These are phyloP conservation scores for Patella caerulea DNA, from an alignment of 2,888 invertebrate species.

Conservation along the genomic window DNA sequence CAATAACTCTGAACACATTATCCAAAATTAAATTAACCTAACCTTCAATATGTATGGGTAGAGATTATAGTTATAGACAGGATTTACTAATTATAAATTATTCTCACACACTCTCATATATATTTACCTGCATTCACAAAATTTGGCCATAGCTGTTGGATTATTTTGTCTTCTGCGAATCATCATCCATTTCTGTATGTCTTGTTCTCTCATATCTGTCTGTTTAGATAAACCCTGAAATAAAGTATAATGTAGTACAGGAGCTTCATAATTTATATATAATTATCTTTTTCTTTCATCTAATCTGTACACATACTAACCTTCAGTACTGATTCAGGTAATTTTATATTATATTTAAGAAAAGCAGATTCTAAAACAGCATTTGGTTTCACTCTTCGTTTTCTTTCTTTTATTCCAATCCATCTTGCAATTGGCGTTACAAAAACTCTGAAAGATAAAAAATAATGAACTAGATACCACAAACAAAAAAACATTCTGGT, in stretches of 20 bases:
- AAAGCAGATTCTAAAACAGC: background rate
- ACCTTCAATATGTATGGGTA: too few species aligned
- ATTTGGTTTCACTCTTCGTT: background rate
- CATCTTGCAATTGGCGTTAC: background rate
- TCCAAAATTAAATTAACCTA: too few species aligned
- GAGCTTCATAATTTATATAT: too few species aligned
- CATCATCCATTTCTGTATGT: background rate
- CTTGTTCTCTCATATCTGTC: background rate
- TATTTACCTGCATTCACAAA: background rate
- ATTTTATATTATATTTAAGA: background rate
- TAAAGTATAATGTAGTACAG: background rate
- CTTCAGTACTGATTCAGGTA: background rate
- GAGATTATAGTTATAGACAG: too few species aligned
- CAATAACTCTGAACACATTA: too few species aligned
- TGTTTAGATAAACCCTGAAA: background rate
- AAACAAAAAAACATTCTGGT: too few species aligned
- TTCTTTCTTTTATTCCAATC: background rate
- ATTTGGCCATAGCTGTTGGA: constrained; percentile 5
- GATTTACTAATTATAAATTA: too few species aligned
- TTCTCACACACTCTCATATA: too few species aligned
- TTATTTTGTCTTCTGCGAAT: background rate
- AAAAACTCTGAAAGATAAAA: background rate
- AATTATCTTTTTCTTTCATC: too few species aligned
- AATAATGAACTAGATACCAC: too few species aligned
- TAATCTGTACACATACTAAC: background rate